Percentiles rank a stretch among this genome's conserved stretches.
phyloP scores from a whole-genome alignment of 64 coral and sea anemone genomes.

The Anthopleura sola region DNA sequence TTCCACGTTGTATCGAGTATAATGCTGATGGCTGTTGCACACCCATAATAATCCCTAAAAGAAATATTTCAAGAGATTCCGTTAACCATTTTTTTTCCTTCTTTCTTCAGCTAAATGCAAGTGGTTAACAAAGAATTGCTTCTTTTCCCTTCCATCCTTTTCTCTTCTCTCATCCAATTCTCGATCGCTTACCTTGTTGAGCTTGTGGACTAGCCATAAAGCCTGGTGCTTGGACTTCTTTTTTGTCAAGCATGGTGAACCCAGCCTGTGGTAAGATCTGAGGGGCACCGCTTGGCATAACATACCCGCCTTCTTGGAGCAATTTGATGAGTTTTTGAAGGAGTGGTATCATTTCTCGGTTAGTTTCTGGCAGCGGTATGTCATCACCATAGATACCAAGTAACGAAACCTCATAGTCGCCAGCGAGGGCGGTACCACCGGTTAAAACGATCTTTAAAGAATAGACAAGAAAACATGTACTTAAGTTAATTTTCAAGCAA shows the following conservation, averaged over 20 bases:
- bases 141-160: too few species aligned
- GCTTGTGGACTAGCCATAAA: background rate
- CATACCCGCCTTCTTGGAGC: slow-evolving; percentile 77
- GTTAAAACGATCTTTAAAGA: slow-evolving; percentile 65
- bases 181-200: background rate
- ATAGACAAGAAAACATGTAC: slow-evolving; percentile 13
- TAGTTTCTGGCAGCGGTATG: slow-evolving; percentile 76
- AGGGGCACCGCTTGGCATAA: slow-evolving; percentile 65
- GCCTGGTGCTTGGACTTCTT: background rate
- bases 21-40: background rate
- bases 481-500: too few species aligned
- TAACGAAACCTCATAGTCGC: slow-evolving; percentile 78
- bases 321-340: slow-evolving; percentile 88
- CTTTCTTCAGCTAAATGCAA: too few species aligned
- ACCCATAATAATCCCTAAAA: slow-evolving; percentile 2
- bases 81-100: too few species aligned
- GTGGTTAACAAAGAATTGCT: too few species aligned
- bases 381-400: slow-evolving; percentile 89
- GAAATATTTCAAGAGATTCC: background rate
- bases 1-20: background rate
- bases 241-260: background rate
- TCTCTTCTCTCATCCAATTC: background rate
- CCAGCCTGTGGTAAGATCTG: slow-evolving; percentile 26
- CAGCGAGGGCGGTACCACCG: slow-evolving; percentile 62
- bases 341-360: slow-evolving; percentile 86